Base-by-base conservation (phyloP, 2,888 invertebrate genomes). In the Dolichomitus sp. region DNA sequence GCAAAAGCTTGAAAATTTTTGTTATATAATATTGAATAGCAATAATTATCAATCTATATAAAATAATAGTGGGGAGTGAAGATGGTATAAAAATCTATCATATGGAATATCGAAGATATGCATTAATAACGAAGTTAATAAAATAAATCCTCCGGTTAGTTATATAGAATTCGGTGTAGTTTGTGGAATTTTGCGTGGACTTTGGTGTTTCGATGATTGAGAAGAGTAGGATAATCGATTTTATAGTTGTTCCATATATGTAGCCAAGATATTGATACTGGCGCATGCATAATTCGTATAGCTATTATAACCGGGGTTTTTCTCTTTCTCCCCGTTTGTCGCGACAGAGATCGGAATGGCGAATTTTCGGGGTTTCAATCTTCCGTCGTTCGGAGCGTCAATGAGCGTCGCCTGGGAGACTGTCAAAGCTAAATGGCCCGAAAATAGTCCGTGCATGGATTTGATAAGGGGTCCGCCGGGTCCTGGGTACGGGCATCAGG, bases 361-460 rank as follows among this genome's bases (percentile, higher is more conserved):
- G 89, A 95, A 95, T 91, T 95, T 96, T 79, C 95, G 96, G 48
- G 95, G 95, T 82, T 95, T 96, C 87, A 95, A 95, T 90, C 92
- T 98, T 89, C 97, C 97, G 65, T 97, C 97, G 48, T 90, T 97
- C 84, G 95, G 96, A 91, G 97, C 97, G 92, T 96, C 97, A 54
- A 92, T 97, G 90, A 97, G 97, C 92, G 97, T 97, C 85, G 97
- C 97, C 30, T 96, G 97, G 95, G 97, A 97, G 94, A 97, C 97
- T 23, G 95, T 97, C 65, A 95, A 97, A 88, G 97, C 97, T 91
- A 95, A 96, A 90, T 95, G 97, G 91, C 97, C 98, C 69, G 96
- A 96, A 54, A 96, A 95, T 89, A 94, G 94, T 77, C 94, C 94
- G 0, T 94, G 94, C 80, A 90, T 94, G 91, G 94, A 95, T 85